A percentile compares a stretch with the other conserved stretches of the same genome.
These are phyloP conservation scores for Datnioides undecimradiatus DNA, from an alignment of 2,113 vertebrate species.

Conservation along the genomic window DNA sequence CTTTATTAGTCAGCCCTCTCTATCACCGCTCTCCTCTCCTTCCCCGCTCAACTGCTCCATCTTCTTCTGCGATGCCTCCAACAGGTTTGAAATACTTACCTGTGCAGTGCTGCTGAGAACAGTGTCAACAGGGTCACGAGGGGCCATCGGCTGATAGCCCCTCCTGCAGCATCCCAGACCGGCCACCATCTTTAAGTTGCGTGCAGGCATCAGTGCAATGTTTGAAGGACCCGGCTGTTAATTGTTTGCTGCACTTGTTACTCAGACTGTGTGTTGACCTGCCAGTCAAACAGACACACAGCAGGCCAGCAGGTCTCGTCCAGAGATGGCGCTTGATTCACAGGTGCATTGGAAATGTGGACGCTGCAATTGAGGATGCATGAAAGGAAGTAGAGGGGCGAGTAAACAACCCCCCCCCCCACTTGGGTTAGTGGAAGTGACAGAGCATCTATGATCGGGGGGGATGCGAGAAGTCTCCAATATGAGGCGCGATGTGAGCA, in stretches of 20 bases:
- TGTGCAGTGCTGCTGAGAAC: neutral
- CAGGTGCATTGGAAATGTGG: conserved; percentile 2
- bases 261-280: neutral
- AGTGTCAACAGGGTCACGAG: neutral
- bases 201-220: neutral
- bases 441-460: conserved; percentile 71
- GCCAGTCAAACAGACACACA: conserved; percentile 9
- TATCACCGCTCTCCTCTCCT: conserved; percentile 32
- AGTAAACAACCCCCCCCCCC: conserved; percentile 69
- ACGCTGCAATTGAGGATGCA: conserved; percentile 35
- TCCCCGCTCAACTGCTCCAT: conserved; percentile 25
- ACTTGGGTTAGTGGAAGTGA: conserved; percentile 73
- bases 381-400: conserved; percentile 21
- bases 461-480: conserved; percentile 67
- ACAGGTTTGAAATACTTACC: conserved; percentile 33
- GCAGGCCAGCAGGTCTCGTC: conserved; percentile 3
- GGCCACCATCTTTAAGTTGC: conserved; percentile 1
- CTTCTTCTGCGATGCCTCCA: conserved; percentile 23
- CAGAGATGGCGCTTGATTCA: neutral
- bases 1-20: conserved; percentile 71
- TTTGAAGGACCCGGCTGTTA: neutral
- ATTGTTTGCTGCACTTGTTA: conserved; percentile 6
- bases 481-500: conserved; percentile 67
- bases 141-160: neutral
- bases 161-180: neutral